Conservation (phyloP, 2,888 invertebrate genomes). For the Patella caerulea region DNA sequence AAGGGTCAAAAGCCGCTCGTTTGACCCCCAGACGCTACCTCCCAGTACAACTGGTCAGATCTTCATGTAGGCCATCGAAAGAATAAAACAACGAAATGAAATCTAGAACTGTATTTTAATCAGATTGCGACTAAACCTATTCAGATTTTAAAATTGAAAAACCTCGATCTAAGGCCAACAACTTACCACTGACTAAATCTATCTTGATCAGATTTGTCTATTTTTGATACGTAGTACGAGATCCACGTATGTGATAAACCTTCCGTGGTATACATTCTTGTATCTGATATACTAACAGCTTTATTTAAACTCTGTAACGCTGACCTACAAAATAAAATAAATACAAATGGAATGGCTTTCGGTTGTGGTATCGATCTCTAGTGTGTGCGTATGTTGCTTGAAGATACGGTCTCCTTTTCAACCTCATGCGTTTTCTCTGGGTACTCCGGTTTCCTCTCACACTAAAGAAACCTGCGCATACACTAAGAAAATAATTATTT, state of each 20-base stretch:
- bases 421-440: too few species aligned
- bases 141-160: neutral
- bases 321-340: conserved; percentile 78
- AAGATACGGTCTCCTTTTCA: too few species aligned
- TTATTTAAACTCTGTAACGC: conserved; percentile 96
- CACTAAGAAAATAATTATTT: too few species aligned
- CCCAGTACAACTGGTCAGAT: too few species aligned
- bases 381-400: too few species aligned
- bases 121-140: neutral
- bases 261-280: conserved; percentile 90
- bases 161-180: neutral
- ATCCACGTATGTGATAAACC: conserved; percentile 94
- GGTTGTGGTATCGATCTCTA: too few species aligned
- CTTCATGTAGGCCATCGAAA: too few species aligned
- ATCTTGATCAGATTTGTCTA: conserved; percentile 90
- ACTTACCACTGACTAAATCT: conserved; percentile 93
- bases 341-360: too few species aligned
- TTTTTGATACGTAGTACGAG: conserved; percentile 85
- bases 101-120: neutral
- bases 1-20: neutral
- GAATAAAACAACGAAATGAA: too few species aligned
- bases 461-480: too few species aligned
- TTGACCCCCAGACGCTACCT: neutral
- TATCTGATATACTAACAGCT: conserved; percentile 83
- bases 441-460: too few species aligned